A percentile compares a stretch with the other conserved stretches of the same genome.
Conservation (phyloP, 2,113 vertebrate genomes). For the Halcyon malimbica region DNA sequence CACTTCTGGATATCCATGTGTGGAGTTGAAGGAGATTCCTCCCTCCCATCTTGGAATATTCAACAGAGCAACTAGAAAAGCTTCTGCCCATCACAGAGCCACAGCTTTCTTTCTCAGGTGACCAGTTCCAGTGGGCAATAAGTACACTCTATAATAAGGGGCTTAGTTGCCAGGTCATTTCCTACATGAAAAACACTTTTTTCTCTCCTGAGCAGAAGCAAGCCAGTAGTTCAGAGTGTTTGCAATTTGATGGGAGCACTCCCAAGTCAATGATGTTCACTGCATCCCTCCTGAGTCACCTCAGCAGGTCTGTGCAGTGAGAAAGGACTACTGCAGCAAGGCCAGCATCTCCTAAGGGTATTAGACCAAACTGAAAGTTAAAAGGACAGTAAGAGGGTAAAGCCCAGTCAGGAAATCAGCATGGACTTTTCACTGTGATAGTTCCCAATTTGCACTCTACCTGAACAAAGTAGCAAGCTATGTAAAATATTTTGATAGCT, state of each 20-base stretch:
- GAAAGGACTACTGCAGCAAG: neutral
- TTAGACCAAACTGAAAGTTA: neutral
- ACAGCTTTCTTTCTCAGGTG: neutral
- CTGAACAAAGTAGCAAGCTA: neutral
- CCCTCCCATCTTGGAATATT: neutral
- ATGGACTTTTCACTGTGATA: slow-evolving; percentile 2
- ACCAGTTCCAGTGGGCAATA: neutral
- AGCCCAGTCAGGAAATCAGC: slow-evolving; percentile 9
- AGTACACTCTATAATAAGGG: neutral
- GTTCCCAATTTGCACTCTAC: neutral
- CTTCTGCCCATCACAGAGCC: neutral
- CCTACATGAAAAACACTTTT: neutral
- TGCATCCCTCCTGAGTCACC: neutral
- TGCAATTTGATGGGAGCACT: neutral
- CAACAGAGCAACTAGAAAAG: neutral
- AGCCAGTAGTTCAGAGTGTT: neutral
- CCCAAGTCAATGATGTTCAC: neutral
- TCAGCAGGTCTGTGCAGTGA: neutral
- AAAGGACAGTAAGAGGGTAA: neutral
- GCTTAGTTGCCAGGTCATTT: neutral
- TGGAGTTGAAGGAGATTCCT: neutral
- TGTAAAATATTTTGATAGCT: slow-evolving; percentile 4
- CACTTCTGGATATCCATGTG: neutral
- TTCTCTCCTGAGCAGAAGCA: neutral
- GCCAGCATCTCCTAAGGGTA: neutral